Evolutionary conservation across 2,888 invertebrate genomes (phyloP).

Genomic region (Phragmatobia fuliginosa): DNA sequence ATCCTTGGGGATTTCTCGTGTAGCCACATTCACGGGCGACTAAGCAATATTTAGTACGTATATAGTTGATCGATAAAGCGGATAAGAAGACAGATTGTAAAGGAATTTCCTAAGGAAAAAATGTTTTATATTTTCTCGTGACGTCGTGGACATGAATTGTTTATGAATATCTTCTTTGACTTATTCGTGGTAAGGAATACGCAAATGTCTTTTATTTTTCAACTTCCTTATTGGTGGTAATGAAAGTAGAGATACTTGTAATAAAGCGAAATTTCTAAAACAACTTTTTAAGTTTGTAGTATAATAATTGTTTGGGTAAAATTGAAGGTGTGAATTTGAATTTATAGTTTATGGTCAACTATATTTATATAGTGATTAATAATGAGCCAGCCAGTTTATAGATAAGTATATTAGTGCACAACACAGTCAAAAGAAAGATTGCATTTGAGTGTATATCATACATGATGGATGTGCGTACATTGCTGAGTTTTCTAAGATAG

Average conservation of each 20-base stretch:
- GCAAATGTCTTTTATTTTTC: background rate
- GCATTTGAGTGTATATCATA: too few species aligned
- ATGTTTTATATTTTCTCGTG: constrained; percentile 1
- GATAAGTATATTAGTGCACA: too few species aligned
- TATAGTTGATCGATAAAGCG: constrained; percentile 24
- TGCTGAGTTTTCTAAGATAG: too few species aligned
- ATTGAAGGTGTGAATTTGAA: background rate
- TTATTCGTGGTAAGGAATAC: background rate
- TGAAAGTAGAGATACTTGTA: background rate
- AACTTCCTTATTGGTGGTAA: background rate
- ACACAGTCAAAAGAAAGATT: too few species aligned
- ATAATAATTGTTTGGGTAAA: background rate
- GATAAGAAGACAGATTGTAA: constrained; percentile 18
- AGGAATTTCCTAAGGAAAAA: constrained; percentile 10
- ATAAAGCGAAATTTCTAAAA: background rate
- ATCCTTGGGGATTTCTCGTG: constrained; percentile 43
- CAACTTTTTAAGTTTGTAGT: background rate
- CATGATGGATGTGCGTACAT: too few species aligned
- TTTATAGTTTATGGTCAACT: background rate
- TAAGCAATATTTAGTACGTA: constrained; percentile 35
- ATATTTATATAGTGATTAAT: too few species aligned
- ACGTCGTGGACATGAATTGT: background rate
- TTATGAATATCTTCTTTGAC: background rate
- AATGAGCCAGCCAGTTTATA: too few species aligned
- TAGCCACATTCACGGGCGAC: constrained; percentile 33